These are phyloP conservation scores for Scophthalmus maximus DNA, from an alignment of 2,113 vertebrate species.

Conservation along the genomic window DNA sequence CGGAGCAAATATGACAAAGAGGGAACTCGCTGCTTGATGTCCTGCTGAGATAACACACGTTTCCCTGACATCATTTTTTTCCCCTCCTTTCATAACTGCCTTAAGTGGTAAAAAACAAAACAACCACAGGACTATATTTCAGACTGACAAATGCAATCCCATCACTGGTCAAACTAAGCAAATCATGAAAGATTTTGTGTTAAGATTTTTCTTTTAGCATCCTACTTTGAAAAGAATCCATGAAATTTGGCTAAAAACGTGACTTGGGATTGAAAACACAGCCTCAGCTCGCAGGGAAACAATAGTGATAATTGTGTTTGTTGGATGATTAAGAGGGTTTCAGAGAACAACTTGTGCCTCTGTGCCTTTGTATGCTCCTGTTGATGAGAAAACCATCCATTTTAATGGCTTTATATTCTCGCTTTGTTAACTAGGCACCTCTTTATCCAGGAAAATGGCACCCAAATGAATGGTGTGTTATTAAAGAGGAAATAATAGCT, in stretches of 20 bases:
- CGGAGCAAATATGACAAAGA: constrained; percentile 48
- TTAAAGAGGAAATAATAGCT: constrained; percentile 75
- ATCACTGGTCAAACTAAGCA: constrained; percentile 47
- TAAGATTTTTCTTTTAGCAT: background rate
- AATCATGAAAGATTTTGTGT: constrained; percentile 25
- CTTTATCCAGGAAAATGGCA: constrained; percentile 55
- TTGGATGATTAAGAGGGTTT: constrained; percentile 69
- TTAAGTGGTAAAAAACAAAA: constrained; percentile 57
- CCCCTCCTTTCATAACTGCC: constrained; percentile 30
- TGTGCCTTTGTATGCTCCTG: constrained; percentile 53
- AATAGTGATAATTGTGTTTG: constrained; percentile 71
- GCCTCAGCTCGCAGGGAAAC: constrained; percentile 24
- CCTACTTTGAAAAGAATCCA: constrained; percentile 29
- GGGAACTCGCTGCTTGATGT: constrained; percentile 26
- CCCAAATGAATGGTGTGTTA: constrained; percentile 71
- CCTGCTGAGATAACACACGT: constrained; percentile 73
- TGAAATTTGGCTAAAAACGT: background rate
- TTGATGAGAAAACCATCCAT: constrained; percentile 74
- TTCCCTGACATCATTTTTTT: constrained; percentile 49
- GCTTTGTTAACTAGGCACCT: constrained; percentile 73
- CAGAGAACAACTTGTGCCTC: constrained; percentile 62
- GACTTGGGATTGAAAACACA: constrained; percentile 17
- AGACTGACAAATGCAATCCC: constrained; percentile 22
- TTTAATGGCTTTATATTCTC: constrained; percentile 78
- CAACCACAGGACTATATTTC: constrained; percentile 35